Evolutionary conservation across 2,113 vertebrate species (phyloP), one percentile per base, ranked within the genome.

Genomic region (Oryzias melastigma): DNA sequence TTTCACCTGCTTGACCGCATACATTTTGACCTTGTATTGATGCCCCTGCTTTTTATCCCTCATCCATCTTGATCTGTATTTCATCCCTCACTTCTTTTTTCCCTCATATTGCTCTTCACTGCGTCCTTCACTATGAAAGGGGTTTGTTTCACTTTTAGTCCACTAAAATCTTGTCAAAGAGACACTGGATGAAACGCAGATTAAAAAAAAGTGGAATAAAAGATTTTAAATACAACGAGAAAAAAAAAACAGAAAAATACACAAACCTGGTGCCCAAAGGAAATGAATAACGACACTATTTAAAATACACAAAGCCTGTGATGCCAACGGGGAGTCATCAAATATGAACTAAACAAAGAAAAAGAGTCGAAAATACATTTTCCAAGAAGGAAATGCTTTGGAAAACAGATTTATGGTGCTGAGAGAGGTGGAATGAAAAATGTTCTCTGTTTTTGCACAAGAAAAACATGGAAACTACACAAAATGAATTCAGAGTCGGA

Each of bases 341-440:
- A 78, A 67, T 59, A 47, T 72, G 76, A 62, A 43, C 8, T 40
- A 22, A 58, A 49, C 56, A 65, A 65, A 70, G 41, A 60, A 49
- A 62, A 41, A 58, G 51, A 65, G 51, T n/a, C 20, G 48, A 47
- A 29, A 43, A 54, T 64, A 19, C 46, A 24, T n/a, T 51, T 58
- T 65, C 35, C 19, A 58, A 66, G 40, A 71, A 59, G 61, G 50
- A 62, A 74, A 71, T 43, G 67, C 68, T 73, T 15, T 46, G 70
- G 52, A 53, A 69, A 56, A 75, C 55, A 71, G 47, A 70, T 59
- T 53, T 52, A 27, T 57, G 20, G 20, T 77, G 78, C 72, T 83
- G 75, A 83, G 71, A 68, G 66, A 53, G 58, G 71, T 74, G 78
- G 50, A 80, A 80, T 64, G 55, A 55, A 67, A 58, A 52, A 64